A percentile compares a stretch with the other conserved stretches of the same genome.
Evolutionary conservation across 2,888 invertebrate species (phyloP).

Genomic region (Patella caerulea): DNA sequence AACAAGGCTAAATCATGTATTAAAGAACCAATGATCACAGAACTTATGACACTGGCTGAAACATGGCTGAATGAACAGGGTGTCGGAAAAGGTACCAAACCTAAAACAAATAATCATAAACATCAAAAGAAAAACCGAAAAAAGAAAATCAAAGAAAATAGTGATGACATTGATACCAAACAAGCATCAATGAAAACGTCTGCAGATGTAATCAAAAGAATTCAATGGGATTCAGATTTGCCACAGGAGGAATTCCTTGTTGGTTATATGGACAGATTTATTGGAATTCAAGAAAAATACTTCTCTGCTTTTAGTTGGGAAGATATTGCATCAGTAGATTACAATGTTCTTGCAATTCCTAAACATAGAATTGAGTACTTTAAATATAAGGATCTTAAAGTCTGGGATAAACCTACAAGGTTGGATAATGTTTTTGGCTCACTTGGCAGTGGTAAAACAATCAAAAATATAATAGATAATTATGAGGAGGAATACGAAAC

Average conservation of each 20-base stretch:
- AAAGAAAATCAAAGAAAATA: constrained; percentile 13
- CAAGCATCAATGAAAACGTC: constrained; percentile 68
- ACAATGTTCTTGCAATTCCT: constrained; percentile 68
- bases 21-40: background rate
- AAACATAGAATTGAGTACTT: constrained; percentile 72
- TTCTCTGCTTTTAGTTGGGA: constrained; percentile 70
- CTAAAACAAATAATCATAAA: background rate
- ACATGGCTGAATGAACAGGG: constrained; percentile 13
- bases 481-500: constrained; percentile 32
- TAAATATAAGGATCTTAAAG: constrained; percentile 67
- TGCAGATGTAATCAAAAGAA: constrained; percentile 68
- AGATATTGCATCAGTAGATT: constrained; percentile 65
- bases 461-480: constrained; percentile 45
- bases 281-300: constrained; percentile 68
- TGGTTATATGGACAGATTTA: constrained; percentile 71
- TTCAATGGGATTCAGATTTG: constrained; percentile 69
- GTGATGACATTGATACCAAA: constrained; percentile 27
- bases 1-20: background rate
- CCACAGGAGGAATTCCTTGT: constrained; percentile 59
- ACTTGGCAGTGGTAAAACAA: constrained; percentile 46
- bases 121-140: constrained; percentile 21
- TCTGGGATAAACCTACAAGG: constrained; percentile 70
- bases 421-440: constrained; percentile 70
- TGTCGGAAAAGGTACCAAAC: background rate
- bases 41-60: background rate